Evolutionary conservation across 2,888 invertebrate genomes (phyloP).

Genomic region (Amphipoea lucens): DNA sequence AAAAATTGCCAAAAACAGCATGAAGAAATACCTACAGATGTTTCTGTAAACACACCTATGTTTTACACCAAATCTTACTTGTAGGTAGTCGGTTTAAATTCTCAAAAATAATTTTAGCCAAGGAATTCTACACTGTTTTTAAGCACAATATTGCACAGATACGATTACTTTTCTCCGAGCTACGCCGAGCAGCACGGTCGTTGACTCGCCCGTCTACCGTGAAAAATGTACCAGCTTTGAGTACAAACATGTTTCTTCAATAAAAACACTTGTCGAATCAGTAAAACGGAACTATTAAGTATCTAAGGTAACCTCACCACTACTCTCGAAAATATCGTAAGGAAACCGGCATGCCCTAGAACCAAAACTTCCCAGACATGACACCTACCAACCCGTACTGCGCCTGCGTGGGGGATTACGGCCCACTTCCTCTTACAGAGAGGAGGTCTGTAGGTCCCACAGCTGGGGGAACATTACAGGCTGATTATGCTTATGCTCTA

Average conservation of each 20-base stretch:
- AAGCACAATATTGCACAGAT: conserved; percentile 22
- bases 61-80: background rate
- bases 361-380: no score
- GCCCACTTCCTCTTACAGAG: no score
- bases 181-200: conserved; percentile 67
- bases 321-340: no score
- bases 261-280: conserved; percentile 15
- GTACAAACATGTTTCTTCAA: conserved; percentile 19
- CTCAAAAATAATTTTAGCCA: background rate
- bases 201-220: conserved; percentile 74
- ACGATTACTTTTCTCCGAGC: conserved; percentile 34
- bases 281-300: background rate
- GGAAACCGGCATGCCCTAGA: no score
- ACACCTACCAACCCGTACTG: no score
- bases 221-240: conserved; percentile 67
- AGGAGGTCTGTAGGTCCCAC: no score
- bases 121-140: conserved; percentile 9
- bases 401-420: no score
- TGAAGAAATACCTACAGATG: background rate
- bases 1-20: background rate
- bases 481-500: no score
- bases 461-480: no score
- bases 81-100: background rate
- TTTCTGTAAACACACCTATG: background rate
- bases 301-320: background rate